Conservation (phyloP, 2,888 invertebrate species). For the Eupithecia insigniata region DNA sequence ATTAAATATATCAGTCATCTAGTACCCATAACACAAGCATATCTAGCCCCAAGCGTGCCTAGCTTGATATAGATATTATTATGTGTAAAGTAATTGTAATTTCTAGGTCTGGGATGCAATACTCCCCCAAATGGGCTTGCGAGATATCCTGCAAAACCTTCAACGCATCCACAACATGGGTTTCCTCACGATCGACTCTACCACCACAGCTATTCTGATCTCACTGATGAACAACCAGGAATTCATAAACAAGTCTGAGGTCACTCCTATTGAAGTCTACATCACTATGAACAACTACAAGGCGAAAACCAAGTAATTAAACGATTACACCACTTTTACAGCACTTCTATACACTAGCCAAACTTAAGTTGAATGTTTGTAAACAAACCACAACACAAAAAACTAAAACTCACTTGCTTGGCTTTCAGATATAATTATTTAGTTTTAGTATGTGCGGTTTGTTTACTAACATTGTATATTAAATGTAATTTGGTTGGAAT, state of each 20-base stretch:
- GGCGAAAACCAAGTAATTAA: slow-evolving; percentile 85
- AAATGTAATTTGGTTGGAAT: too few relatives aligned
- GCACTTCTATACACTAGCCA: too few relatives aligned
- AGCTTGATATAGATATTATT: too few relatives aligned
- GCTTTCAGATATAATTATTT: too few relatives aligned
- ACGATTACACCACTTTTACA: neutral
- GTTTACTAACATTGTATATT: too few relatives aligned
- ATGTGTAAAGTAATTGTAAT: neutral
- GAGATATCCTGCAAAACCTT: slow-evolving; percentile 80
- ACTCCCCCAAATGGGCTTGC: slow-evolving; percentile 81
- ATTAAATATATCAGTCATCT: too few relatives aligned
- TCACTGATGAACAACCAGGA: slow-evolving; percentile 80
- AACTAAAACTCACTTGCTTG: too few relatives aligned
- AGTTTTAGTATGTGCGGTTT: too few relatives aligned
- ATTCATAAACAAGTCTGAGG: slow-evolving; percentile 69
- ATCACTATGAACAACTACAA: slow-evolving; percentile 85
- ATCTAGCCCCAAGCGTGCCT: too few relatives aligned
- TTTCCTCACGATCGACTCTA: slow-evolving; percentile 80
- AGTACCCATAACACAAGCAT: too few relatives aligned
- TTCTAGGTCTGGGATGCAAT: slow-evolving; percentile 86
- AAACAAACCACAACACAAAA: too few relatives aligned
- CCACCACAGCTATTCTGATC: slow-evolving; percentile 79
- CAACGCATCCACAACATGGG: slow-evolving; percentile 86
- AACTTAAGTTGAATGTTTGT: too few relatives aligned
- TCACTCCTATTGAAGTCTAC: slow-evolving; percentile 82